Conservation (phyloP, 2,797 vertebrate species). For the Denticeps clupeoides region DNA sequence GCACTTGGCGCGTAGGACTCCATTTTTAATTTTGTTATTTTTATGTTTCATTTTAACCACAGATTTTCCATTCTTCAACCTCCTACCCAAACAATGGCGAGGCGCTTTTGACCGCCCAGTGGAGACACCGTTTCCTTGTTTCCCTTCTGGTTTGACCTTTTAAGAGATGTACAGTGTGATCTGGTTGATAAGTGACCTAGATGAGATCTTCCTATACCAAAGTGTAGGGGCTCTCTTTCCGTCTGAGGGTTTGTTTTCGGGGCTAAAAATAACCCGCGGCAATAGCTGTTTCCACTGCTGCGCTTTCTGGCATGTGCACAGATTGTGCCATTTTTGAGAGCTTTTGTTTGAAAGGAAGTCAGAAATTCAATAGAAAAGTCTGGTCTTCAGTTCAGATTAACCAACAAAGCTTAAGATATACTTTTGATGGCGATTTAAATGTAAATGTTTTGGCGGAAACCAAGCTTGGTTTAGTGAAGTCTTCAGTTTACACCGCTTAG, state of each 20-base stretch:
- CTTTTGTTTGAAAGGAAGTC: no score
- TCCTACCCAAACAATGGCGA: no score
- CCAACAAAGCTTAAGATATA: background rate
- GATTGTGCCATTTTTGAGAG: background rate
- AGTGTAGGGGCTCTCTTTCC: conserved; percentile 27
- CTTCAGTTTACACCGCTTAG: no score
- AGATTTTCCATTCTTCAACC: no score
- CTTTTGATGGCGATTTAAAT: conserved; percentile 11
- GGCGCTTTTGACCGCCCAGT: background rate
- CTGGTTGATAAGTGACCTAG: conserved; percentile 12
- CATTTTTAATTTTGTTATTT: no score
- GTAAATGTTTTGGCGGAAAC: no score
- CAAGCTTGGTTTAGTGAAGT: no score
- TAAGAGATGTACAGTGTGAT: conserved; percentile 8
- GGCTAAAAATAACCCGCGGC: conserved; percentile 19
- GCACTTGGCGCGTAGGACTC: no score
- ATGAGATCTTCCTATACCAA: conserved; percentile 24
- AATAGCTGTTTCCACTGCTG: conserved; percentile 19
- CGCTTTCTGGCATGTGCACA: background rate
- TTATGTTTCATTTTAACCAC: no score
- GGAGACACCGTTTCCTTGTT: background rate
- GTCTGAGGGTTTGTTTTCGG: conserved; percentile 28
- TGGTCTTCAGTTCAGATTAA: no score
- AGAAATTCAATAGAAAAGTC: no score
- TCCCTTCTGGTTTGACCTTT: conserved; percentile 9